These are phyloP conservation scores for silkworm (Bombyx mori) DNA, from an alignment of 1,140 invertebrate species.

Conservation along the genomic window ASM3026992v2 NC_085128.1:8887001-8887500, in stretches of 20 bases:
- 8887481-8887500: neutral
- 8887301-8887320: constrained; percentile 1
- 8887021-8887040: constrained; percentile 75
- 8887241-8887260: neutral
- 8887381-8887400: constrained; percentile 86
- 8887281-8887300: neutral
- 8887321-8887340: constrained; percentile 88
- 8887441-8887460: constrained; percentile 2
- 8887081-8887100: too few species aligned
- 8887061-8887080: too few species aligned
- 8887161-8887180: too few species aligned
- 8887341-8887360: constrained; percentile 91
- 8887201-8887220: too few species aligned
- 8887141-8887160: too few species aligned
- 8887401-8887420: constrained; percentile 97
- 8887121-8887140: too few species aligned
- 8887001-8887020: constrained; percentile 87
- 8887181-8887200: too few species aligned
- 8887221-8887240: too few species aligned
- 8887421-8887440: constrained; percentile 51
- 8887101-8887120: too few species aligned
- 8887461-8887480: neutral
- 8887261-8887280: constrained; percentile 2
- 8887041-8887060: constrained; percentile 42
- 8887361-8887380: constrained; percentile 87